Conservation (phyloP, 2,888 invertebrate genomes). For the Cynaeus angustus region DNA sequence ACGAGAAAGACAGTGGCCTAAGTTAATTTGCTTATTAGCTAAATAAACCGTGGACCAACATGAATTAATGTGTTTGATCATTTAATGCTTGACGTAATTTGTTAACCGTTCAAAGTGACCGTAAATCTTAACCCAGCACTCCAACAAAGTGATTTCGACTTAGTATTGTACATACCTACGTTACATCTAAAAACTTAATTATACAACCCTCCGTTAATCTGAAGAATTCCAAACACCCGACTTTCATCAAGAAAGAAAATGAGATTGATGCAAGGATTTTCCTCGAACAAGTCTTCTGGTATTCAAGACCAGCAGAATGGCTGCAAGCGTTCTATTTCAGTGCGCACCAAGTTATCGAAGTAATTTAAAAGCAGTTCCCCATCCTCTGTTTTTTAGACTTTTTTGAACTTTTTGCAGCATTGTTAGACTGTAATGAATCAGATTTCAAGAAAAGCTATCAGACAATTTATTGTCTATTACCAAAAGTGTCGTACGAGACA, state of each 20-base stretch:
- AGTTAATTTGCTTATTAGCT: no score
- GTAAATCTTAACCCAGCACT: no score
- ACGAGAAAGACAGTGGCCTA: no score
- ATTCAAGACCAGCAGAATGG: conserved; percentile 56
- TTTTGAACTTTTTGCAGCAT: conserved; percentile 4
- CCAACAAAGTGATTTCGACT: conserved; percentile 2
- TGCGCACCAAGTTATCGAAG: conserved; percentile 59
- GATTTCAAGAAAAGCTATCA: conserved; percentile 20
- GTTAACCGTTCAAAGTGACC: no score
- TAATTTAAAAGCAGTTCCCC: conserved; percentile 59
- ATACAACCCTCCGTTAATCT: conserved; percentile 43
- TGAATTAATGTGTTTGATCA: no score
- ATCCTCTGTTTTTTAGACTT: conserved; percentile 29
- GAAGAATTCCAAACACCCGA: conserved; percentile 52
- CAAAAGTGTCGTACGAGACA: conserved; percentile 36
- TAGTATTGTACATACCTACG: conserved; percentile 13
- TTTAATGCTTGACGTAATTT: no score
- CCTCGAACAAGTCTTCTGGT: conserved; percentile 54
- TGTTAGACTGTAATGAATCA: conserved; percentile 23
- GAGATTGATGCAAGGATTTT: conserved; percentile 52
- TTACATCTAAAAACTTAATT: conserved; percentile 45
- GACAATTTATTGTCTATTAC: conserved; percentile 21
- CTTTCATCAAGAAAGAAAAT: conserved; percentile 54
- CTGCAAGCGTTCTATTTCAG: conserved; percentile 59
- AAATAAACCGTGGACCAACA: no score